Percentiles rank a stretch among this genome's conserved stretches.
Conservation (phyloP, 2,888 invertebrate species). For the Aleiodes leptofemur region DNA sequence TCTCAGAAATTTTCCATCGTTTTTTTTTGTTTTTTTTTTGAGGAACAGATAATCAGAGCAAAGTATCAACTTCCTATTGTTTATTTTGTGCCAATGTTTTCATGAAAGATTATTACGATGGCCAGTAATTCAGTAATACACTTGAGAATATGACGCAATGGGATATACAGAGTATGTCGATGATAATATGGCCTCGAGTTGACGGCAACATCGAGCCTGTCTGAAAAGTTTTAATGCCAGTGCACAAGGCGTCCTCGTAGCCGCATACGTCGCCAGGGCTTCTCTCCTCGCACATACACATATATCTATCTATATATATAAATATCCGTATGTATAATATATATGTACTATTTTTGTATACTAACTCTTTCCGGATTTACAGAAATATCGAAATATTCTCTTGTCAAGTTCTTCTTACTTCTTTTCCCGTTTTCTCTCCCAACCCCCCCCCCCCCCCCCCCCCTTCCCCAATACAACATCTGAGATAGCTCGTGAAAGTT, state of each 20-base stretch:
- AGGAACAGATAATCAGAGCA: no score
- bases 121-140: not conserved
- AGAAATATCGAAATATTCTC: slow-evolving; percentile 32
- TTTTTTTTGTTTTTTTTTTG: no score
- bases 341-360: not conserved
- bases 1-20: no score
- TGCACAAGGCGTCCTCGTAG: slow-evolving; percentile 30
- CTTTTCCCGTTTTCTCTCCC: not conserved
- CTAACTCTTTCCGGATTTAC: slow-evolving; percentile 27
- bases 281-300: not conserved
- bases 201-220: slow-evolving; percentile 32
- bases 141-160: slow-evolving; percentile 14
- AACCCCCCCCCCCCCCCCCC: not conserved
- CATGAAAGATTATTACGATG: no score
- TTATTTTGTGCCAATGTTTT: no score
- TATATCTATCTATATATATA: not conserved
- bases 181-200: slow-evolving; percentile 28
- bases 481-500: slow-evolving; percentile 24
- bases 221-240: slow-evolving; percentile 36
- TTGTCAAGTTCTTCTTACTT: slow-evolving; percentile 27
- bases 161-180: slow-evolving; percentile 16
- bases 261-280: slow-evolving; percentile 32
- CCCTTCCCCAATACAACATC: slow-evolving; percentile 5
- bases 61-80: no score
- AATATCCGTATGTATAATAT: not conserved